Evolutionary conservation across 2,797 vertebrate genomes (phyloP), one percentile per base, ranked within the genome.

Genomic region (Dryobates pubescens): DNA sequence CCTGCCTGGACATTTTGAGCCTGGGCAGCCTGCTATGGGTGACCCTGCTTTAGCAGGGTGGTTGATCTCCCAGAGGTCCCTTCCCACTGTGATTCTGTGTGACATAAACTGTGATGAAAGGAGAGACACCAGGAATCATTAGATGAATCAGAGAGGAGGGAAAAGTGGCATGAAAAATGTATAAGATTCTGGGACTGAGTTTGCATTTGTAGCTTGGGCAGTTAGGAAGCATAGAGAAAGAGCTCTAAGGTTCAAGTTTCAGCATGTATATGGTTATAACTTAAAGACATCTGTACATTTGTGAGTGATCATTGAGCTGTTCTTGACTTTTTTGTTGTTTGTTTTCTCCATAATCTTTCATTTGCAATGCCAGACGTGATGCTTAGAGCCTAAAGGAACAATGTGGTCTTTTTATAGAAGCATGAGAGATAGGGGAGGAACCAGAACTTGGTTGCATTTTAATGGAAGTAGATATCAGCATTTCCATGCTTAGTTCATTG

Each of bases 401-500:
- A 47, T 45, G n/a, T 51, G 24, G 41, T 89, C 88, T 92, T 93
- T 90, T 88, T 92, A 73, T 92, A 95, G 82, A 74, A 59, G 4
- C 4, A 2, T 49, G 59, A 70, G 67, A 78, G 27, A 57, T 17
- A 54, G 49, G 47, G 23, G 36, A 17, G 69, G 79, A 90, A 76
- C 4, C 82, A 83, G 30, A 83, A 88, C 61, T 90, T n/a, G 4
- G 70, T 84, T 90, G 7, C 67, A 27, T 90, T 78, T 86, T 90
- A 92, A 89, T 83, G 64, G 94, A 89, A 95, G 78, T 82, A 91
- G 73, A 88, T 89, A 88, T 96, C 91, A 93, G 72, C 90, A 24
- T 96, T 96, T 96, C 95, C 95, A 93, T 82, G 93, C 70, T 17
- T 83, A 7, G 73, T 82, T 96, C 67, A 17, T 56, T 89, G 49